Base-by-base conservation (phyloP, 2,888 invertebrate genomes). In the Platycheirus rosarum region DNA sequence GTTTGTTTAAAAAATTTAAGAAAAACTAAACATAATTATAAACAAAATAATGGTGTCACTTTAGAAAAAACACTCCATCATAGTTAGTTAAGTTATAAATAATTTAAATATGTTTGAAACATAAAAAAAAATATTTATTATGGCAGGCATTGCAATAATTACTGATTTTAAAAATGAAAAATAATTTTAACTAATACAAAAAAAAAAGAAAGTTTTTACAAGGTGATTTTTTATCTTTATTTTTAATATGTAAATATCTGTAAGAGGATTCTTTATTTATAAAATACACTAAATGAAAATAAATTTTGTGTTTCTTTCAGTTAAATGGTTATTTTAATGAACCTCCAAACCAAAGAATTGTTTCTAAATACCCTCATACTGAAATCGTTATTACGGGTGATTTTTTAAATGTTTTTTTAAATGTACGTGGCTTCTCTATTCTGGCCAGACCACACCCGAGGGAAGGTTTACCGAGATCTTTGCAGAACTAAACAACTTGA, bases 191-290 rank as follows among this genome's bases (percentile, higher is more conserved):
- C 46, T 13, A 51, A 55, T 8, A 49, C 9, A 62, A 20, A 37
- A 16, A 48, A 40, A 13, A 53, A 1, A 29, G 9, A 20, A 51
- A 32, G 32, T 46, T 62, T 35, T 74, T 63, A 42, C 48, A 74
- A 69, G 62, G 42, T 18, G 42, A 69, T 63, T 79, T 71, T 65
- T 62, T 49, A 37, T 51, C 13, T 20, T 42, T 35, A 42, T 71
- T 57, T 77, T 44, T 60, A 74, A 63, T 69, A 32, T 75, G 79
- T 79, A 79, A 69, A 79, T 79, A 75, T 63, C 62, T 75, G 29
- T 69, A 65, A 69, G 35, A 75, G 26, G 42, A 49, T 60, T 74
- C 42, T 73, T 66, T 62, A 69, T 80, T 73, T 75, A 78, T 78
- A 73, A 69, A n/a, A 49, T 68, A 74, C 68, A 84, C 62, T 49